Evolutionary conservation across 2,113 vertebrate species (phyloP).

Genomic region (Cephalopholis sonnerati): DNA sequence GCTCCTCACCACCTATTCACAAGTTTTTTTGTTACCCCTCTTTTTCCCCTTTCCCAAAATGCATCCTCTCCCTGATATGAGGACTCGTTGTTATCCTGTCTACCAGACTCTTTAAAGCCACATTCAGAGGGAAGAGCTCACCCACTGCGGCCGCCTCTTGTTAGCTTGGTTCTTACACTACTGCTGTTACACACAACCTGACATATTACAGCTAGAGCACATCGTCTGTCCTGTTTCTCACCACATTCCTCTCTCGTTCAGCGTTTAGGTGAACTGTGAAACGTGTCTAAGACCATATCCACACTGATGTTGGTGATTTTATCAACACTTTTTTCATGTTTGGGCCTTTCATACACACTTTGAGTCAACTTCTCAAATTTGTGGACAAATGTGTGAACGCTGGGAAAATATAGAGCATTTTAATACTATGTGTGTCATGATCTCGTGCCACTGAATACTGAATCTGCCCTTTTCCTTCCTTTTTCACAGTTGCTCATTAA

Average conservation of each 20-base stretch:
- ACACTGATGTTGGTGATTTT: conserved; percentile 37
- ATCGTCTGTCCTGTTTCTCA: conserved; percentile 10
- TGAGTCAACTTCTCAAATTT: neutral
- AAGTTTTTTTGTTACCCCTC: conserved; percentile 15
- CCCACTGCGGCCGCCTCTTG: conserved; percentile 31
- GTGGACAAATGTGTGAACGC: neutral
- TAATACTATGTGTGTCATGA: neutral
- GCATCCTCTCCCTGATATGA: conserved; percentile 22
- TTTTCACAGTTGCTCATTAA: neutral
- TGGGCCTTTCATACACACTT: conserved; percentile 1
- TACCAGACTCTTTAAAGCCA: conserved; percentile 47
- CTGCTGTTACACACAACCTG: conserved; percentile 32
- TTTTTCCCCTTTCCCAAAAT: conserved; percentile 10
- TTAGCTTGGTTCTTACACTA: conserved; percentile 32
- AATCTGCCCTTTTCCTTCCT: neutral
- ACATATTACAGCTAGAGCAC: conserved; percentile 47
- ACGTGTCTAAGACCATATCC: conserved; percentile 35
- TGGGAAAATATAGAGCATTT: neutral
- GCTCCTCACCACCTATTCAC: conserved; percentile 30
- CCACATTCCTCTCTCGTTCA: conserved; percentile 14
- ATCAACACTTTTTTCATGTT: neutral
- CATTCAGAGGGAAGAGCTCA: conserved; percentile 44
- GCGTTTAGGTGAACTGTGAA: conserved; percentile 33
- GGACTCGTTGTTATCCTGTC: conserved; percentile 50
- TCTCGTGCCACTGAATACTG: neutral